Base-by-base conservation (phyloP, 2,113 vertebrate genomes). In the Apistogramma diplotaenia region DNA sequence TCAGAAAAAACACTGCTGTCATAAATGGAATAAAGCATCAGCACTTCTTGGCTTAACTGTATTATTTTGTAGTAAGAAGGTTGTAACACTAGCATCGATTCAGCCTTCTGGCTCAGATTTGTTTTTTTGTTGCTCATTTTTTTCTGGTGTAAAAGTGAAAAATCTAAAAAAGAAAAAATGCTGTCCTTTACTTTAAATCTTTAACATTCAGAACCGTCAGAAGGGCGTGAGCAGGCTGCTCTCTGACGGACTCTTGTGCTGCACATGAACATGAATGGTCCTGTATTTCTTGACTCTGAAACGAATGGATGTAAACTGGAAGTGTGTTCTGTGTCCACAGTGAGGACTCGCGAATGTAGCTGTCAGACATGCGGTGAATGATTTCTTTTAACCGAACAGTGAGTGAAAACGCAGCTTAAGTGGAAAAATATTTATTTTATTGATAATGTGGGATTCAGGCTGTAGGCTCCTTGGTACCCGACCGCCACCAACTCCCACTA, bases 371-470 rank as follows among this genome's bases (percentile, higher is more conserved):
- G 65, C 10, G 10, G 65, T 70, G 29, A 51, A 70, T 25, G 25
- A 49, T 25, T 70, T 70, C 43, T 70, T 51, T 70, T n/a, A 70
- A 70, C 65, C 25, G 51, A 70, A 70, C 65, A 5, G 43, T 51
- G 43, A 31, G 40, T 7, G 40, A 49, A 67, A 67, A 67, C 5
- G 1, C 37, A 29, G 43, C 43, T 70, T 31, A 70, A 70, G 65
- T 70, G 25, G 49, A 70, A 70, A 51, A 70, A 70, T 70, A 70
- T 70, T 70, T 70, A 70, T 70, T 70, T 51, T 70, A 51, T n/a
- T 70, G 65, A 70, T 51, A 5, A 27, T 51, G 25, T 70, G 65
- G 43, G 25, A 70, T 70, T 70, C 1, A 1, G 31, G 25, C 25
- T 70, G 65, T 27, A 70, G 65, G 19, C 40, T 67, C 40, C 62